phyloP scores from a whole-genome alignment of 2,888 invertebrate genomes.

The Harpalus rubripes region DNA sequence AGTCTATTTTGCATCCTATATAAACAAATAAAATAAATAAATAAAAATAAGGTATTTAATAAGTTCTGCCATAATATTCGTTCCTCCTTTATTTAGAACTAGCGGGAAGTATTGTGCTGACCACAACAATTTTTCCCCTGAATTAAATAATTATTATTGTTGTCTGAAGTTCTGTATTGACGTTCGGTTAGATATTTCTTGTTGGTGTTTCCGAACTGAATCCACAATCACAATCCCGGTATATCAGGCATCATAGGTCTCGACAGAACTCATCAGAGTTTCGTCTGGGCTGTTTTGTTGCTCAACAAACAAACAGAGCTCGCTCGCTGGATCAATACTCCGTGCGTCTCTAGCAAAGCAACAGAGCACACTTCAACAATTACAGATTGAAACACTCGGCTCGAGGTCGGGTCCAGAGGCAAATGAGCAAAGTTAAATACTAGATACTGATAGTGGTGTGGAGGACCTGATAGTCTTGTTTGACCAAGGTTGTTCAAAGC shows the following conservation, averaged over 20 bases:
- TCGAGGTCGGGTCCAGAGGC: neutral
- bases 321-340: neutral
- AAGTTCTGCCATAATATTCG: no score
- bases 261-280: neutral
- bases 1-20: no score
- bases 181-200: no score
- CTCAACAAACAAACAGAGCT: constrained; percentile 1
- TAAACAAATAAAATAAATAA: no score
- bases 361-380: neutral
- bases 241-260: neutral
- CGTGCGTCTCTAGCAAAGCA: neutral
- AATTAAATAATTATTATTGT: no score
- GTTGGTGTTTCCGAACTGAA: neutral
- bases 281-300: constrained; percentile 1
- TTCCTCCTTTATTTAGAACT: no score
- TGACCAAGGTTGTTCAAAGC: neutral
- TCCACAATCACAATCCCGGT: neutral
- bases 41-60: no score
- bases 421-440: constrained; percentile 43
- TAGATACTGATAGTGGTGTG: neutral
- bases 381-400: neutral
- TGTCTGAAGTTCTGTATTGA: no score
- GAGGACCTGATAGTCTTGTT: neutral
- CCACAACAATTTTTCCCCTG: no score
- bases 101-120: no score